A percentile compares a stretch with the other conserved stretches of the same genome.
Evolutionary conservation across 2,797 vertebrate species (phyloP).

Genomic region (Halcyon smyrnensis): DNA sequence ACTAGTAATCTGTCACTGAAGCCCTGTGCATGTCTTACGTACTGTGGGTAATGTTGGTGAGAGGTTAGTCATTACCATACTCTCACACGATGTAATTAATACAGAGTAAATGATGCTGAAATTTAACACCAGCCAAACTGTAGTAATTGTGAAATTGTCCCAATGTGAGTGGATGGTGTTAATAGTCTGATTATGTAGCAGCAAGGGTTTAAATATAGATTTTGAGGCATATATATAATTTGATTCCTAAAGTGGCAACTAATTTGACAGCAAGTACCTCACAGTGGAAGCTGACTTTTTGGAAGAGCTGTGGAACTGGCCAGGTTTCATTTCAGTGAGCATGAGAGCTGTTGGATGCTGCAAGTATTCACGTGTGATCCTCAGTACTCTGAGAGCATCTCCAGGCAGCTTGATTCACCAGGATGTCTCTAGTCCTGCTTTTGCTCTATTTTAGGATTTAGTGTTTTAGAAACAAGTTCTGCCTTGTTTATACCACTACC

Average conservation of each 20-base stretch:
- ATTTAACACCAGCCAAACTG: background rate
- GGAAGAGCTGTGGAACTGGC: background rate
- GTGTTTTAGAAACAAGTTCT: background rate
- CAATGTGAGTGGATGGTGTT: slow-evolving; percentile 20
- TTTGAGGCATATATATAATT: background rate
- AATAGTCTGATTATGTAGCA: slow-evolving; percentile 34
- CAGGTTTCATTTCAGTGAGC: background rate
- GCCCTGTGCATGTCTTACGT: background rate
- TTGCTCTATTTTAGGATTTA: background rate
- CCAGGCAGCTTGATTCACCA: background rate
- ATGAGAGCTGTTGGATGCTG: background rate
- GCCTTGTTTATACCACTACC: background rate
- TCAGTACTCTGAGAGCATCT: background rate
- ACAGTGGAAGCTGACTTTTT: background rate
- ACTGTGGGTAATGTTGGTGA: background rate
- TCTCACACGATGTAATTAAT: slow-evolving; percentile 46
- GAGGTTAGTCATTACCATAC: background rate
- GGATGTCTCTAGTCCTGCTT: background rate
- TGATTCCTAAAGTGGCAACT: slow-evolving; percentile 1
- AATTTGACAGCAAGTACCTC: background rate
- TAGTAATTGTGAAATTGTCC: slow-evolving; percentile 31
- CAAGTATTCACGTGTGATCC: background rate
- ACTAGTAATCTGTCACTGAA: background rate
- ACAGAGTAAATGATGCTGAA: background rate
- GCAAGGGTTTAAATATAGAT: slow-evolving; percentile 18